Evolutionary conservation across 2,797 vertebrate genomes (phyloP).

Genomic region (Sternotherus odoratus): DNA sequence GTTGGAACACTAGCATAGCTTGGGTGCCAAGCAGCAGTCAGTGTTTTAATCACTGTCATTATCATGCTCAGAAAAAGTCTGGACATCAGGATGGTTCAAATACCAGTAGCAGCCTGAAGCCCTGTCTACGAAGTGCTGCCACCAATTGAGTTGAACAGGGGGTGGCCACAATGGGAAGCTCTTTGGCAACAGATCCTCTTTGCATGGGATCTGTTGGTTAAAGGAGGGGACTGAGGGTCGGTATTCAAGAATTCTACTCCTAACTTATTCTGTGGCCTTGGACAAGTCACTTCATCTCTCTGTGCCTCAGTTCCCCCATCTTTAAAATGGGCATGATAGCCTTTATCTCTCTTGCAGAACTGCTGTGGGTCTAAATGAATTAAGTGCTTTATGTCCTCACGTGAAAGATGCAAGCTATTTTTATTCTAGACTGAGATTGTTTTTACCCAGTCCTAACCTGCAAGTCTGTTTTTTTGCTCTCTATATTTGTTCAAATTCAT

Average conservation of each 20-base stretch:
- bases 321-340: background rate
- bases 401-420: background rate
- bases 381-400: slow-evolving; percentile 24
- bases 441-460: background rate
- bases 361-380: background rate
- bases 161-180: background rate
- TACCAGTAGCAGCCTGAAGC: background rate
- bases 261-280: background rate
- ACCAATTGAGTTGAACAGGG: background rate
- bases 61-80: background rate
- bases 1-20: background rate
- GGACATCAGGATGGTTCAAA: background rate
- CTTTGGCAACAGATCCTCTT: background rate
- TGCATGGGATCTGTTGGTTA: background rate
- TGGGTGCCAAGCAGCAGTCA: background rate
- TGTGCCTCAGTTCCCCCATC: background rate
- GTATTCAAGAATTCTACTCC: slow-evolving; percentile 1
- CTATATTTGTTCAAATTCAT: slow-evolving; percentile 29
- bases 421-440: slow-evolving; percentile 5
- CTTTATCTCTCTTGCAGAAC: background rate
- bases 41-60: background rate
- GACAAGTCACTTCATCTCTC: background rate
- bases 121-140: background rate
- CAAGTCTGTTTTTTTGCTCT: slow-evolving; percentile 45
- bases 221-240: accelerated